Evolutionary conservation across 1,140 invertebrate genomes (phyloP), one percentile per base, ranked within the genome.

Genomic region (Hyles vespertilio): DNA sequence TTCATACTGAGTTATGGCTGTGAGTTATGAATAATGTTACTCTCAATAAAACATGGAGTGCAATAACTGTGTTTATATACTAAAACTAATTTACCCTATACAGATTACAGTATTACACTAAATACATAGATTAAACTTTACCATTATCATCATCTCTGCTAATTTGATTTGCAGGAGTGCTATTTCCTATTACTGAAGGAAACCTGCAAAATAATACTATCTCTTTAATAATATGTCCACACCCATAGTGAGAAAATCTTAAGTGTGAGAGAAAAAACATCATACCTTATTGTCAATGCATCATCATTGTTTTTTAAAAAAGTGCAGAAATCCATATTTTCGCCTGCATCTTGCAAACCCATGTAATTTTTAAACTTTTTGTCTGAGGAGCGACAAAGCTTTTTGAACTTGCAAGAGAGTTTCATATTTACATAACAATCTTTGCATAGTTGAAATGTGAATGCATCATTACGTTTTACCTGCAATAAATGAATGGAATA

Each of bases 391-490:
- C 79, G 63, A 53, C 79, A 83, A 43, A 70, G 67, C 51, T 87
- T 87, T 56, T 83, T 87, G 63, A 87, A 87, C 52, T 72, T 77
- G 61, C 81, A 85, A 48, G 77, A 65, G 32, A 67, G 43, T 59
- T 81, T 82, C 84, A 87, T 81, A 40, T 74, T 78, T 1, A 72
- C 46, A 45, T 71, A 77, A 46, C 84, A 88, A 22, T 80, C 75
- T 64, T 79, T 79, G 50, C 84, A 88, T 22, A 88, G 47, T 72
- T 88, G 83, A 63, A 88, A 86, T 65, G 66, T 64, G 32, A 84
- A 78, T 32, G 55, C 10, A 36, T 88, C 85, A 76, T 80, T 82
- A 32, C 74, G 49, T 71, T 86, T 86, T 32, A 82, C 83, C 85
- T 88, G 65, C 11, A 72, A 75, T 3, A 52, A 32, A 51, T 22